Evolutionary conservation across 2,888 invertebrate species (phyloP).

Genomic region (Dolomedes plantarius): DNA sequence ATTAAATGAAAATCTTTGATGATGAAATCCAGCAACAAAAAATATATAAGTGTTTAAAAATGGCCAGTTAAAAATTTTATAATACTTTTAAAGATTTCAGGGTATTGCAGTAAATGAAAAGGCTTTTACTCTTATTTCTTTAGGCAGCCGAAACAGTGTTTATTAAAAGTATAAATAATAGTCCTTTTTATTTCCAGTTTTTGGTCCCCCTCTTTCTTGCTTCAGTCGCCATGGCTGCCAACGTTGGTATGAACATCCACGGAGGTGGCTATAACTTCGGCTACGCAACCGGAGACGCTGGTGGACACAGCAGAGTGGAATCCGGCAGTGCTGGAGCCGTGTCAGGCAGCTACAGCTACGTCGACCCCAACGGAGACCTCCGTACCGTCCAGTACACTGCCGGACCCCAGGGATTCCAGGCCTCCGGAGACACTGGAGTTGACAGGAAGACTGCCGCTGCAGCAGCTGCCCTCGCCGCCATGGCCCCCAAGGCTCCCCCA

Average conservation of each 20-base stretch:
- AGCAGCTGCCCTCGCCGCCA: slow-evolving; percentile 64
- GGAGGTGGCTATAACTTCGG: slow-evolving; percentile 68
- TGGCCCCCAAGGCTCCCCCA: slow-evolving; percentile 56
- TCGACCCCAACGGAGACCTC: slow-evolving; percentile 67
- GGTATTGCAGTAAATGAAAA: too few species aligned
- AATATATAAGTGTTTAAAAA: too few species aligned
- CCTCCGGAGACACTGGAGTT: slow-evolving; percentile 70
- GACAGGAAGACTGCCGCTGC: slow-evolving; percentile 71
- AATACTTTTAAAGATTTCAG: too few species aligned
- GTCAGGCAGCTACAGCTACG: slow-evolving; percentile 66
- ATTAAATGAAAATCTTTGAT: too few species aligned
- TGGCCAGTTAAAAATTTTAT: too few species aligned
- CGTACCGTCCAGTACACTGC: slow-evolving; percentile 67
- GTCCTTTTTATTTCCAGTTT: slow-evolving; percentile 26
- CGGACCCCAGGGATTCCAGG: slow-evolving; percentile 65
- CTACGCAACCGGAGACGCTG: slow-evolving; percentile 67
- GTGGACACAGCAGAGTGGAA: slow-evolving; percentile 55
- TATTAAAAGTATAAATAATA: too few species aligned
- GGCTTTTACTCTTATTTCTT: too few species aligned
- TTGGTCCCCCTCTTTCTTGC: slow-evolving; percentile 33
- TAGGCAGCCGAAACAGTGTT: too few species aligned
- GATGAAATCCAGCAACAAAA: too few species aligned
- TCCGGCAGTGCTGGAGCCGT: slow-evolving; percentile 36
- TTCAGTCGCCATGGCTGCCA: slow-evolving; percentile 53
- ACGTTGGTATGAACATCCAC: slow-evolving; percentile 48